These are phyloP conservation scores for Malacosoma neustria DNA, from an alignment of 2,888 invertebrate genomes.

Conservation along the genomic window DNA sequence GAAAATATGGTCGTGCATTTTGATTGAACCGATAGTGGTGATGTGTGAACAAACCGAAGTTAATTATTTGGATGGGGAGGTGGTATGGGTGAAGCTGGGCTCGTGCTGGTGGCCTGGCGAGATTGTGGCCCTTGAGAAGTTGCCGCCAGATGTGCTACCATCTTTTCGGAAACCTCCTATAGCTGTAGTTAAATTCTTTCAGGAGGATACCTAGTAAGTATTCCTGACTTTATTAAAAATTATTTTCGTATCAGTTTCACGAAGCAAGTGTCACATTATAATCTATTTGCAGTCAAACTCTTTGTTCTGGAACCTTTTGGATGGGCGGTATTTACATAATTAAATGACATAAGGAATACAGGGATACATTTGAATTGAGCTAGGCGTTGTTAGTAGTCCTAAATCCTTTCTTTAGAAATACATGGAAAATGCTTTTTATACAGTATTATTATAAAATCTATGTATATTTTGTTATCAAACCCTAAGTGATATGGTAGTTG, in stretches of 20 bases:
- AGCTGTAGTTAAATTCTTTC: conserved; percentile 88
- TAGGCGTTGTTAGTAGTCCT: too few species aligned
- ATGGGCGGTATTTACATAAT: conserved; percentile 27
- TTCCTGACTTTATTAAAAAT: conserved; percentile 4
- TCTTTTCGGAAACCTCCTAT: conserved; percentile 83
- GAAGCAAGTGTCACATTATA: neutral
- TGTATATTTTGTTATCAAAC: too few species aligned
- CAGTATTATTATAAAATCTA: too few species aligned
- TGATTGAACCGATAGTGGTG: conserved; percentile 57
- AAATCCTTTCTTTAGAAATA: too few species aligned
- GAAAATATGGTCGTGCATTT: conserved; percentile 70
- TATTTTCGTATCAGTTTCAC: neutral
- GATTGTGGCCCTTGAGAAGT: conserved; percentile 77
- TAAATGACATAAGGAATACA: conserved; percentile 12
- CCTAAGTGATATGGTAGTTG: too few species aligned
- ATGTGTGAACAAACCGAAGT: conserved; percentile 83
- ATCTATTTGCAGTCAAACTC: conserved; percentile 10
- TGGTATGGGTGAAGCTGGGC: conserved; percentile 90
- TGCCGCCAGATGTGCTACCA: conserved; percentile 79
- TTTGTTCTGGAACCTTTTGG: conserved; percentile 16
- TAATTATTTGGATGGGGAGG: conserved; percentile 81
- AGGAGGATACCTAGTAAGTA: conserved; percentile 88
- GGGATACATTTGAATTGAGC: conserved; percentile 7
- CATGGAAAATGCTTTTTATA: too few species aligned
- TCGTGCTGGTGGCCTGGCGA: conserved; percentile 92